These are phyloP conservation scores for Itoplectis maculator DNA, from an alignment of 2,888 invertebrate genomes.

Conservation along the genomic window DNA sequence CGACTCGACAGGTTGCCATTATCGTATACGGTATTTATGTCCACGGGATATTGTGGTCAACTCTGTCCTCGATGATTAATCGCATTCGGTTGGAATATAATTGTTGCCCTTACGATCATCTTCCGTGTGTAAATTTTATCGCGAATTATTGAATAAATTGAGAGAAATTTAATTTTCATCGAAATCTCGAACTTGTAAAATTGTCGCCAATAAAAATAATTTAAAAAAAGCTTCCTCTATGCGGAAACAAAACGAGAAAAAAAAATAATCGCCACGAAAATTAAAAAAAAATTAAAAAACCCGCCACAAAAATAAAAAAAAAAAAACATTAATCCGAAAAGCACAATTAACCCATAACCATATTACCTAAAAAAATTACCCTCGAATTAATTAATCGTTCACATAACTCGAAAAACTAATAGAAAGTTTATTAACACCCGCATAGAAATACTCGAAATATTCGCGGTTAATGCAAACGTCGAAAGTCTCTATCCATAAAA, in stretches of 20 bases:
- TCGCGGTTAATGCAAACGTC: neutral
- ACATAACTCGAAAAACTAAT: neutral
- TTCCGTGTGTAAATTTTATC: neutral
- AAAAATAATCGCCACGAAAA: too few relatives aligned
- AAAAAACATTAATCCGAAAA: neutral
- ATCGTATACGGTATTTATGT: slow-evolving; percentile 57
- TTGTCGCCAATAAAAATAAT: too few relatives aligned
- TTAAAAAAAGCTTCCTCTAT: too few relatives aligned
- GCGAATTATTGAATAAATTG: too few relatives aligned
- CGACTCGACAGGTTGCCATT: slow-evolving; percentile 51
- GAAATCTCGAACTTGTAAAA: too few relatives aligned
- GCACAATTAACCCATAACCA: too few relatives aligned
- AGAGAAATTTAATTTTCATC: too few relatives aligned
- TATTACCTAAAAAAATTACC: neutral
- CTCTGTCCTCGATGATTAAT: slow-evolving; percentile 40
- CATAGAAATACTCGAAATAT: neutral
- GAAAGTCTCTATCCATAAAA: slow-evolving; percentile 14
- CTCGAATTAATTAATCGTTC: neutral
- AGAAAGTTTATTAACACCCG: neutral
- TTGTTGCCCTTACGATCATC: neutral
- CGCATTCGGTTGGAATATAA: slow-evolving; percentile 20
- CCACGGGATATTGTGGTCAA: slow-evolving; percentile 3
- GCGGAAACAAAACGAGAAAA: too few relatives aligned
- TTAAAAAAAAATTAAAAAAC: too few relatives aligned
- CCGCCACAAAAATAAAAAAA: neutral